phyloP scores from a whole-genome alignment of 2,113 vertebrate species.

The Bostrychus sinensis region DNA sequence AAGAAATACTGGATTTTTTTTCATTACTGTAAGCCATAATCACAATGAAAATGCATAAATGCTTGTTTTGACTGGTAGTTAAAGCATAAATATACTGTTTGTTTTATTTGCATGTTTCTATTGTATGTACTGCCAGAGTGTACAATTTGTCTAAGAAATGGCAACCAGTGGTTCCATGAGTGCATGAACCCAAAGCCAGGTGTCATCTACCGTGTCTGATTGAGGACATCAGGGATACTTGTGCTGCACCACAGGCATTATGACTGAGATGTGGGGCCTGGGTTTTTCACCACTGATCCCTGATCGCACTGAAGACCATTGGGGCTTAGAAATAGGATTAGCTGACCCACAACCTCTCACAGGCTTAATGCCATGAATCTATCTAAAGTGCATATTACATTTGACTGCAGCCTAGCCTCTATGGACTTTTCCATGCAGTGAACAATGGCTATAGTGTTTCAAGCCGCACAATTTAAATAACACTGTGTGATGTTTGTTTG shows the following conservation, averaged over 20 bases:
- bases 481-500: background rate
- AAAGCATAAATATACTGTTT: no score
- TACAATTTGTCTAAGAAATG: slow-evolving; percentile 15
- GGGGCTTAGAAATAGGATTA: slow-evolving; percentile 71
- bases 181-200: slow-evolving; percentile 35
- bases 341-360: slow-evolving; percentile 50
- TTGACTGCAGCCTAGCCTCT: slow-evolving; percentile 30
- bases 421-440: slow-evolving; percentile 25
- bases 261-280: slow-evolving; percentile 19
- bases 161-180: no score
- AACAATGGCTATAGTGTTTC: slow-evolving; percentile 11
- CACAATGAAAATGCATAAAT: no score
- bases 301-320: slow-evolving; percentile 42
- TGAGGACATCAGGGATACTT: slow-evolving; percentile 46
- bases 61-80: no score
- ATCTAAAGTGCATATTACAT: slow-evolving; percentile 42
- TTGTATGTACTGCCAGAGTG: slow-evolving; percentile 5
- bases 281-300: slow-evolving; percentile 59
- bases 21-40: no score
- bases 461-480: slow-evolving; percentile 12
- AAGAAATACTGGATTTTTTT: no score
- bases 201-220: slow-evolving; percentile 46
- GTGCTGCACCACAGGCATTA: slow-evolving; percentile 37
- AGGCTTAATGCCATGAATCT: slow-evolving; percentile 41
- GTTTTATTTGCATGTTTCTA: no score